A percentile compares a stretch with the other conserved stretches of the same genome.
Conservation (phyloP, 1,140 invertebrate genomes). For the Psilanteris sp. region DNA sequence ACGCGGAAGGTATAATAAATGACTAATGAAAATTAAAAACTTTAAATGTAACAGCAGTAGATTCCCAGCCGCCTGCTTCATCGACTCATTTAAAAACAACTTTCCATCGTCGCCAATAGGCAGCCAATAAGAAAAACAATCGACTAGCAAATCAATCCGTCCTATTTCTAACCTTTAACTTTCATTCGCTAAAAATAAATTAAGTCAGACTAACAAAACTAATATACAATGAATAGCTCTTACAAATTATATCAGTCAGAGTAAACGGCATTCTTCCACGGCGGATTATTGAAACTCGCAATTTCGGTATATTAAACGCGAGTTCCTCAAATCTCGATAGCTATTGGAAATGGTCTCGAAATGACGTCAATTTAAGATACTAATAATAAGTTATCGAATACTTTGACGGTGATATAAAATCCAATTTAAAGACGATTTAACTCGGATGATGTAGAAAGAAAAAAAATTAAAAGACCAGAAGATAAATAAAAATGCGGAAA, state of each 20-base stretch:
- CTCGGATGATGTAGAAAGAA: constrained; percentile 2
- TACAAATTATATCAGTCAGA: too few species aligned
- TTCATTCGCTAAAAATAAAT: constrained; percentile 1
- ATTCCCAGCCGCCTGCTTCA: too few species aligned
- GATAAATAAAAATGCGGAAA: constrained; percentile 11
- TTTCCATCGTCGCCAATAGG: background rate
- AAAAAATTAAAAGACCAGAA: background rate
- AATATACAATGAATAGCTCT: background rate
- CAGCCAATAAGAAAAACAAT: background rate
- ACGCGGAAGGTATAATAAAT: too few species aligned
- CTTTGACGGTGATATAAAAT: constrained; percentile 14
- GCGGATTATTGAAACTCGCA: constrained; percentile 4
- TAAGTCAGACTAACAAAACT: background rate
- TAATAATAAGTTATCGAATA: constrained; percentile 21
- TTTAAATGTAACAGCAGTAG: too few species aligned
- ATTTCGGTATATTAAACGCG: background rate
- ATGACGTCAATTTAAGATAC: constrained; percentile 6
- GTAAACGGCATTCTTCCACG: background rate
- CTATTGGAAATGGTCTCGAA: background rate
- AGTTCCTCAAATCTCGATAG: constrained; percentile 2
- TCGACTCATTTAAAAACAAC: too few species aligned
- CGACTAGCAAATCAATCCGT: constrained; percentile 6
- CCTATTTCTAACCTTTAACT: background rate
- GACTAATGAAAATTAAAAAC: too few species aligned
- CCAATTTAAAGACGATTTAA: constrained; percentile 16